Evolutionary conservation across 1,140 invertebrate genomes (phyloP).

Genomic region (Chrysopa pallens): DNA sequence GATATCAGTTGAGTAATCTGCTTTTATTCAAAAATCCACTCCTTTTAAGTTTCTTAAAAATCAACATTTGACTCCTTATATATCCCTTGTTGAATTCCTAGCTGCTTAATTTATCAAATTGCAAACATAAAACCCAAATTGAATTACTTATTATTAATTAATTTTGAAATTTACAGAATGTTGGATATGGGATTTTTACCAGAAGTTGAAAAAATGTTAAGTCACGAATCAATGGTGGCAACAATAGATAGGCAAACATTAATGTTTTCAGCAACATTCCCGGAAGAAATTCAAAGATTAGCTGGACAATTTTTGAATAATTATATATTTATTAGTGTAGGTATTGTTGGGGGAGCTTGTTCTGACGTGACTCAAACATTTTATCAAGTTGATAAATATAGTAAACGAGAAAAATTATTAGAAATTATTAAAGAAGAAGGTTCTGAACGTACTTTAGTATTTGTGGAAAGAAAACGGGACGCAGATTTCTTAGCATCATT

Average conservation of each 20-base stretch:
- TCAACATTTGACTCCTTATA: no score
- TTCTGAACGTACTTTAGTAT: constrained; percentile 55
- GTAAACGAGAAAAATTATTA: constrained; percentile 56
- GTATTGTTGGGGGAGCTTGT: constrained; percentile 78
- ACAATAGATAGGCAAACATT: constrained; percentile 54
- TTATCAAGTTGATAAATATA: constrained; percentile 46
- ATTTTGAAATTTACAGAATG: constrained; percentile 35
- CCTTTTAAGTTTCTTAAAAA: no score
- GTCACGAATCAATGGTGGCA: constrained; percentile 52
- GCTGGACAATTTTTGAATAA: constrained; percentile 57
- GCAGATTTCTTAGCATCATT: constrained; percentile 69
- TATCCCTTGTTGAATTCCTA: no score
- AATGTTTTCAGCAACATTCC: constrained; percentile 91
- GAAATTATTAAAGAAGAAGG: constrained; percentile 40
- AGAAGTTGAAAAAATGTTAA: constrained; percentile 56
- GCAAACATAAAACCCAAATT: no score
- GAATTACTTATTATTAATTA: not conserved
- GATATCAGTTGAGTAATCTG: no score
- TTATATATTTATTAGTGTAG: constrained; percentile 73
- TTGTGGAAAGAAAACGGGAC: constrained; percentile 75
- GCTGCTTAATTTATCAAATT: no score
- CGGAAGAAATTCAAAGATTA: constrained; percentile 59
- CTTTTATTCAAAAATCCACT: no score
- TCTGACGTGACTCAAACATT: constrained; percentile 76
- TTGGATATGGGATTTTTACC: constrained; percentile 79